phyloP scores from a whole-genome alignment of 2,888 invertebrate species.

The Drosophila atroscutellata region DNA sequence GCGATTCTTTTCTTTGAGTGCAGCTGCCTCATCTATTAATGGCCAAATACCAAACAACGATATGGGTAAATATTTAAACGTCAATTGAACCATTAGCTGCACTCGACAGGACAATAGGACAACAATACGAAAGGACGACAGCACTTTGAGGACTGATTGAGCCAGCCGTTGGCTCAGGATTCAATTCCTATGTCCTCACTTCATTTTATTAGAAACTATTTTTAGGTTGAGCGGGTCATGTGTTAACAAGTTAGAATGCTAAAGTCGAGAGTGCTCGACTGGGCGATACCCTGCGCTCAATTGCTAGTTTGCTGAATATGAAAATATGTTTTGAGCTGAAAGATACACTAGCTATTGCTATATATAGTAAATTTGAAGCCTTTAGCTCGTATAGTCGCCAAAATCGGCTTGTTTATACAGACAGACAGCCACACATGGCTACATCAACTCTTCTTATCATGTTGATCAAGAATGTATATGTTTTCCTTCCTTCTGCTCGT shows the following conservation, averaged over 20 bases:
- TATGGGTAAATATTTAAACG: constrained; percentile 58
- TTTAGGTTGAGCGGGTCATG: constrained; percentile 50
- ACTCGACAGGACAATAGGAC: constrained; percentile 3
- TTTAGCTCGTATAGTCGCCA: accelerated
- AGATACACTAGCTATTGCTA: not conserved
- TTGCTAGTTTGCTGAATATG: not conserved
- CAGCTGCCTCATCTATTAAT: not conserved
- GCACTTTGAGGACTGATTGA: constrained; percentile 47
- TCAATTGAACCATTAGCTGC: constrained; percentile 51
- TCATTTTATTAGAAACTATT: constrained; percentile 57
- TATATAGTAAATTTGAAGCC: not conserved
- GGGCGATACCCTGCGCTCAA: not conserved
- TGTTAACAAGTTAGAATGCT: not conserved
- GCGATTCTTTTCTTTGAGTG: not conserved
- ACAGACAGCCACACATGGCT: no score
- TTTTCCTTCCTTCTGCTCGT: not conserved
- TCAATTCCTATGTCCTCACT: constrained; percentile 7
- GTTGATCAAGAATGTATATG: not conserved
- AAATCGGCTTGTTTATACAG: no score
- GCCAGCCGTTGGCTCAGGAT: constrained; percentile 9
- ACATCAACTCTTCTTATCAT: not conserved
- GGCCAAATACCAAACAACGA: constrained; percentile 24
- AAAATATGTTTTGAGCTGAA: not conserved
- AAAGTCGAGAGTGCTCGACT: not conserved
- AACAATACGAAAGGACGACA: constrained; percentile 9